Conservation (phyloP, 2,888 invertebrate genomes). For the Sclerodermus sp. region DNA sequence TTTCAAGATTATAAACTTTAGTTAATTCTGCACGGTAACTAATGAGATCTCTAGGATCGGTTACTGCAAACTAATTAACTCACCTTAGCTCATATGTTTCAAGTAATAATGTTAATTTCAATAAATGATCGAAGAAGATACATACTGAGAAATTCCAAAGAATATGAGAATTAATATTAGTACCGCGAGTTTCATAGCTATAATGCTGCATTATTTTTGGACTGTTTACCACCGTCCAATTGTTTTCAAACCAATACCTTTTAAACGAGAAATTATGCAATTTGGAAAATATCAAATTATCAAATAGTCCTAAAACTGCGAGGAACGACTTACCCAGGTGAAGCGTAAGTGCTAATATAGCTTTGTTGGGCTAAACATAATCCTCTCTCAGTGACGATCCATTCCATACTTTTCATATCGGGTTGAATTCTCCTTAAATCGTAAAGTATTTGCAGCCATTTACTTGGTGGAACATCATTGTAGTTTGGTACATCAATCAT, state of each 20-base stretch:
- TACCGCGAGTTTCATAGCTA: neutral
- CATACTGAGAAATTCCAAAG: neutral
- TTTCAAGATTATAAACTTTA: neutral
- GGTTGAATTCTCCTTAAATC: slow-evolving; percentile 23
- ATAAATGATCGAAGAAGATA: neutral
- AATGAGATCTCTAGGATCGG: slow-evolving; percentile 7
- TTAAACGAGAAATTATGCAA: too few relatives aligned
- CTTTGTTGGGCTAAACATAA: slow-evolving; percentile 28
- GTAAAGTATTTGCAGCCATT: slow-evolving; percentile 36
- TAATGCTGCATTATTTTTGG: slow-evolving; percentile 5
- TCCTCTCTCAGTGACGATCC: slow-evolving; percentile 36
- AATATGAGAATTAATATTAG: neutral
- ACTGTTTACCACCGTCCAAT: slow-evolving; percentile 26
- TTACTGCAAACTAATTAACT: neutral
- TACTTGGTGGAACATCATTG: slow-evolving; percentile 22
- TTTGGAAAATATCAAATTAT: too few relatives aligned
- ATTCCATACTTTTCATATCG: slow-evolving; percentile 6
- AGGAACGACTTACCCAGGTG: slow-evolving; percentile 27
- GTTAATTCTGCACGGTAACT: neutral
- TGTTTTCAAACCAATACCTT: slow-evolving; percentile 35
- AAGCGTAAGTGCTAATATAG: slow-evolving; percentile 19
- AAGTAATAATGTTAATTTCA: neutral
- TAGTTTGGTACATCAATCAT: slow-evolving; percentile 23
- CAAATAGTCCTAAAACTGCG: too few relatives aligned
- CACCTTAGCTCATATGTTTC: too few relatives aligned